These are phyloP conservation scores for Austrofundulus limnaeus DNA, from an alignment of 2,113 vertebrate genomes.

Conservation along the genomic window DNA sequence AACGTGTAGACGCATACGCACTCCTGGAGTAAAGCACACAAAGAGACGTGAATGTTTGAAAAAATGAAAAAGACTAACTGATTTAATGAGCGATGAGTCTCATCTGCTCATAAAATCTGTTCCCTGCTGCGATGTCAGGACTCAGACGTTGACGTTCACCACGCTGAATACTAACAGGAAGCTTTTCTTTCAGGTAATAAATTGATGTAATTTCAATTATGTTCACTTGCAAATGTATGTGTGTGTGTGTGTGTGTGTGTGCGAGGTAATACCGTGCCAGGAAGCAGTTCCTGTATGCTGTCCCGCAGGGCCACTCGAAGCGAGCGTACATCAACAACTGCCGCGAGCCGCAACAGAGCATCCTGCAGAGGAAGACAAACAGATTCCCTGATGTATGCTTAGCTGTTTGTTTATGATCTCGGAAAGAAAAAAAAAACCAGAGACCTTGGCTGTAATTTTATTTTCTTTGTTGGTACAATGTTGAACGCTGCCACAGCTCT, in stretches of 20 bases:
- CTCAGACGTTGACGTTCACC: neutral
- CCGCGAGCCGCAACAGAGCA: slow-evolving; percentile 85
- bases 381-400: slow-evolving; percentile 48
- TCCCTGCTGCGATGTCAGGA: slow-evolving; percentile 14
- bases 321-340: slow-evolving; percentile 73
- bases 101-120: slow-evolving; percentile 22
- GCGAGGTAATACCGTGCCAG: slow-evolving; percentile 68
- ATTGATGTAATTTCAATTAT: slow-evolving; percentile 30
- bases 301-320: slow-evolving; percentile 83
- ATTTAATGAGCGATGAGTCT: slow-evolving; percentile 35
- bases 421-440: slow-evolving; percentile 29
- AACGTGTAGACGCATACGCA: slow-evolving; percentile 87
- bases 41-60: slow-evolving; percentile 4
- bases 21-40: slow-evolving; percentile 78
- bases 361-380: slow-evolving; percentile 79
- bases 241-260: slow-evolving; percentile 19
- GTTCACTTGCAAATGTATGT: slow-evolving; percentile 13
- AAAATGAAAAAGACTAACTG: slow-evolving; percentile 37
- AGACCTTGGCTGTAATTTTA: slow-evolving; percentile 34
- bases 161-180: slow-evolving; percentile 20
- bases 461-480: slow-evolving; percentile 41
- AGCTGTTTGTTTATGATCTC: slow-evolving; percentile 45
- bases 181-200: slow-evolving; percentile 12
- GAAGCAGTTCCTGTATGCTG: slow-evolving; percentile 81
- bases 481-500: slow-evolving; percentile 32